These are phyloP conservation scores for Perdita meconis DNA, from an alignment of 2,888 invertebrate genomes.

Conservation along the genomic window DNA sequence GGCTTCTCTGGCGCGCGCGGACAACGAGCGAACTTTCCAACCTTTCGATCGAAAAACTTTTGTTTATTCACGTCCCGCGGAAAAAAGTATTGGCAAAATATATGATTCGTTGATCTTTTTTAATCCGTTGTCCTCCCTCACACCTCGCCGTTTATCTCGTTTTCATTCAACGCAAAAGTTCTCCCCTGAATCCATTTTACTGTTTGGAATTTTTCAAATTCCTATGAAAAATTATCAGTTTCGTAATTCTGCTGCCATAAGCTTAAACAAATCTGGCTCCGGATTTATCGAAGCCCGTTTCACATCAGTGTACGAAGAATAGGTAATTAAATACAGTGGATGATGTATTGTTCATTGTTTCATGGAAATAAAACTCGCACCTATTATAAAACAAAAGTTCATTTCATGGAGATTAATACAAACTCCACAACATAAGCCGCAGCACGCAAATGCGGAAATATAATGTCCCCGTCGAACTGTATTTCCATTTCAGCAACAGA, in stretches of 20 bases:
- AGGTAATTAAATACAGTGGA: too few species aligned
- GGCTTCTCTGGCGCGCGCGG: neutral
- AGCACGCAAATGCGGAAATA: too few species aligned
- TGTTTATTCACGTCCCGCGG: neutral
- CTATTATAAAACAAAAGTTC: too few species aligned
- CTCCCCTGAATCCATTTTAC: neutral
- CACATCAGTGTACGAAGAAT: too few species aligned
- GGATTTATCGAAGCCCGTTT: too few species aligned
- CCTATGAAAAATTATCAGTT: constrained; percentile 13
- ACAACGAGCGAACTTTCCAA: neutral
- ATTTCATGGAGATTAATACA: too few species aligned
- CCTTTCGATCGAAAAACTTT: constrained; percentile 17
- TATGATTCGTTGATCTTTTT: constrained; percentile 28
- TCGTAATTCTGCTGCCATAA: constrained; percentile 6
- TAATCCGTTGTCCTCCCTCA: constrained; percentile 23
- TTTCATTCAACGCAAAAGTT: constrained; percentile 2
- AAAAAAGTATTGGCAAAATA: constrained; percentile 13
- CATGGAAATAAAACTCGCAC: too few species aligned
- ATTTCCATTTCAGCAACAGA: neutral
- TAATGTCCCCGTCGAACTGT: too few species aligned
- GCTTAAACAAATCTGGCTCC: neutral
- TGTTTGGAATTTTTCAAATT: neutral
- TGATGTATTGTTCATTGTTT: too few species aligned
- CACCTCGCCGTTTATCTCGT: constrained; percentile 3
- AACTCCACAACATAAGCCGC: too few species aligned